Evolutionary conservation across 2,113 vertebrate species (phyloP).

Genomic region (Corapipo altera): DNA sequence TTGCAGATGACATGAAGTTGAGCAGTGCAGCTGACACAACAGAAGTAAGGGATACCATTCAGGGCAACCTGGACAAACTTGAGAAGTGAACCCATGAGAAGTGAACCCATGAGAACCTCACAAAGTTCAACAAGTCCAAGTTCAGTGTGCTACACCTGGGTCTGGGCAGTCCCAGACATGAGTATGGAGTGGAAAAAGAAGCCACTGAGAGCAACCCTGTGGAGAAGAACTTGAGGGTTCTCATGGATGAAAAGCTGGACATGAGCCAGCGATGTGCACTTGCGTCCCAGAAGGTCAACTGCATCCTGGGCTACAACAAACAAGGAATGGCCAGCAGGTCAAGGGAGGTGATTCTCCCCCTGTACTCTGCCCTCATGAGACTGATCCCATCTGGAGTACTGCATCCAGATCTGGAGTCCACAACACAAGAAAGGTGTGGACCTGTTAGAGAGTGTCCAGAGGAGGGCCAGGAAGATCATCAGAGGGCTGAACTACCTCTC

Average conservation of each 20-base stretch:
- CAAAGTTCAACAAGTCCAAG: not conserved
- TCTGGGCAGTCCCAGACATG: not conserved
- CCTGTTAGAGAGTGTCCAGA: not conserved
- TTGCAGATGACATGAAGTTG: not conserved
- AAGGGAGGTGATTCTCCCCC: not conserved
- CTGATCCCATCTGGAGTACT: not conserved
- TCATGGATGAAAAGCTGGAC: not conserved
- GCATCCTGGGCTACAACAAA: not conserved
- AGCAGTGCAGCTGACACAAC: not conserved
- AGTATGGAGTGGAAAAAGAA: not conserved
- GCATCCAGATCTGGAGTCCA: not conserved
- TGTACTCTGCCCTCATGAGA: not conserved
- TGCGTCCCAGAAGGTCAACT: not conserved
- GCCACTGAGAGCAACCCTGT: not conserved
- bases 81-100: not conserved
- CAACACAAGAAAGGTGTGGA: not conserved
- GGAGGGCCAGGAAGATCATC: not conserved
- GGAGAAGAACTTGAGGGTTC: not conserved
- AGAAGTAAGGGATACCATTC: not conserved
- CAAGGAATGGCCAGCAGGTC: not conserved
- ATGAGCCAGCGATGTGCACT: not conserved
- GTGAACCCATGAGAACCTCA: not conserved
- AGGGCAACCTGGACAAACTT: not conserved
- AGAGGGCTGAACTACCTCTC: not conserved
- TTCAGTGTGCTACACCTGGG: not conserved